phyloP scores from a whole-genome alignment of 2,797 vertebrate genomes.

The Anas bahamensis region DNA sequence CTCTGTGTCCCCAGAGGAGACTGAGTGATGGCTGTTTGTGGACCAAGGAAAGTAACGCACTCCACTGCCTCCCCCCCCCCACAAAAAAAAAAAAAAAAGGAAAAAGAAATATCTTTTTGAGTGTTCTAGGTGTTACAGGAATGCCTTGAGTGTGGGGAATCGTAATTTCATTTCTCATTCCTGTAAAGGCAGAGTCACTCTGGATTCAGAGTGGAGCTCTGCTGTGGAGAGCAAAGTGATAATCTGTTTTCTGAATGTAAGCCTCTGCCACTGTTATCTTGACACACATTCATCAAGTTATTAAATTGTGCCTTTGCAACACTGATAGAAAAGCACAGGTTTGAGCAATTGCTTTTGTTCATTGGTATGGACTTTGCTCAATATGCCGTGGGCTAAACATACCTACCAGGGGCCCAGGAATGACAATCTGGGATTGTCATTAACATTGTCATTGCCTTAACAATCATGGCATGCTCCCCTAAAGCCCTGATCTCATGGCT shows the following conservation, averaged over 20 bases:
- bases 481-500: not conserved
- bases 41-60: not conserved
- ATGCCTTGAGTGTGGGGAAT: not conserved
- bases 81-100: no score
- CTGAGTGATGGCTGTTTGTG: not conserved
- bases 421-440: not conserved
- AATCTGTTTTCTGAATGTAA: not conserved
- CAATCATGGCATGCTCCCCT: not conserved
- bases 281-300: accelerated
- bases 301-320: not conserved
- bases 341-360: not conserved
- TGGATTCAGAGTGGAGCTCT: not conserved
- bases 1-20: not conserved
- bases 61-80: no score
- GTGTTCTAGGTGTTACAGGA: not conserved
- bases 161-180: not conserved
- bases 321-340: not conserved
- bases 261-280: not conserved
- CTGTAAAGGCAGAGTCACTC: not conserved
- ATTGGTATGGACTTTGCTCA: not conserved
- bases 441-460: not conserved
- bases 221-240: not conserved
- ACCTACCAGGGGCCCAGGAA: not conserved
- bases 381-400: not conserved
- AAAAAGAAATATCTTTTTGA: not conserved